Percentiles rank a stretch among this genome's conserved stretches.
Conservation (phyloP, 2,888 invertebrate genomes). For the Dryocosmus kuriphilus region DNA sequence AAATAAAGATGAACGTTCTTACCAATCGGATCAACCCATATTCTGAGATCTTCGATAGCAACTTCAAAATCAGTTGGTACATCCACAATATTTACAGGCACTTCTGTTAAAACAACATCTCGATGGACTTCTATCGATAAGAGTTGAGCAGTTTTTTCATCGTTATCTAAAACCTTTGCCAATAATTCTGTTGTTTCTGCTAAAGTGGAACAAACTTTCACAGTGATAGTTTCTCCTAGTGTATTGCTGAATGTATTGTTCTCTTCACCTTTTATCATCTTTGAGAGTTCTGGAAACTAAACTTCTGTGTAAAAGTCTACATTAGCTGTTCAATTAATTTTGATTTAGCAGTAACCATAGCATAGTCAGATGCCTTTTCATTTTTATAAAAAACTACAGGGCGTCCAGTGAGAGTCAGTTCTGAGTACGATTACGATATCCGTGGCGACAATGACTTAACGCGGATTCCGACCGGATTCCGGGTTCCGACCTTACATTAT, state of each 20-base stretch:
- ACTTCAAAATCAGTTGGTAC: conserved; percentile 69
- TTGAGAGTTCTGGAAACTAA: conserved; percentile 85
- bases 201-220: conserved; percentile 82
- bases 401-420: no score
- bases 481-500: no score
- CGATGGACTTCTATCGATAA: conserved; percentile 89
- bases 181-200: conserved; percentile 85
- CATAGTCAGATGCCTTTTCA: no score
- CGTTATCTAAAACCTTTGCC: conserved; percentile 84
- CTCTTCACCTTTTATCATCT: conserved; percentile 87
- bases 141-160: conserved; percentile 83
- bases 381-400: no score
- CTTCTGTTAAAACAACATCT: conserved; percentile 79
- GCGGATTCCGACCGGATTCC: no score
- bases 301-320: conserved; percentile 18
- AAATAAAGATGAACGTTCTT: conserved; percentile 59
- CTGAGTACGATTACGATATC: no score
- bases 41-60: conserved; percentile 81
- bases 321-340: conserved; percentile 1
- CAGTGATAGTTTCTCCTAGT: conserved; percentile 83
- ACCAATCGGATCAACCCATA: conserved; percentile 99
- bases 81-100: conserved; percentile 76
- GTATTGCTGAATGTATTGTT: conserved; percentile 86
- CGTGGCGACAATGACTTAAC: no score
- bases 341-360: background rate